Base-by-base conservation (phyloP, 2,888 invertebrate genomes). In the Lasioglossum figueresi region DNA sequence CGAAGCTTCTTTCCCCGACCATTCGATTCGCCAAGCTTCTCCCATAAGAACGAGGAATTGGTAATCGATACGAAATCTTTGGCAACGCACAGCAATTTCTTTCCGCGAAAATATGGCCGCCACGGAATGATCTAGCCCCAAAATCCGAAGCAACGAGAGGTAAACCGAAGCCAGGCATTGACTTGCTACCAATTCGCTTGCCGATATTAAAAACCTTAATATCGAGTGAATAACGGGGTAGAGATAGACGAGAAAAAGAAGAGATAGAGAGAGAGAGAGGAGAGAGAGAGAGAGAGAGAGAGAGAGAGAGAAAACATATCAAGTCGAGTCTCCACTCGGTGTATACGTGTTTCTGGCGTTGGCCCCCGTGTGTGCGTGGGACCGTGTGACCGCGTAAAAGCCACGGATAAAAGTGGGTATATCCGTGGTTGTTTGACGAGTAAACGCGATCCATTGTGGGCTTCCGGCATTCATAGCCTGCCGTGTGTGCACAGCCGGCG, bases 391-490 rank as follows among this genome's bases (percentile, higher is more conserved):
- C 82, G 66, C 72, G 82, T 90, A 90, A 85, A 90, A 90, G 89
- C 89, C 88, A 82, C 83, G 90, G 89, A 89, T 85, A 90, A 89
- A 90, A 90, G 88, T 90, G 90, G 90, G 79, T 88, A 90, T 83
- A 90, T 90, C 89, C 89, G 90, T 83, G 88, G 88, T 81, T 86
- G 90, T 82, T 84, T 86, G 86, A 84, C 91, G 86, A 88, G 83
- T 86, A 91, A 91, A 90, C 89, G 88, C 82, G 83, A 86, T 84
- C 82, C 86, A 91, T 89, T 90, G 91, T 87, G 83, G 82, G 71
- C 81, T 84, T 89, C 85, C 85, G 82, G 79, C 59, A 77, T 68
- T 68, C 80, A 52, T 80, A 80, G 79, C 77, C 34, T 6, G 63
- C 59, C 76, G 66, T 76, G 74, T 71, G 52, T 59, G 74, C 77